Base-by-base conservation (phyloP, 2,113 vertebrate species). In the Plotosus lineatus region DNA sequence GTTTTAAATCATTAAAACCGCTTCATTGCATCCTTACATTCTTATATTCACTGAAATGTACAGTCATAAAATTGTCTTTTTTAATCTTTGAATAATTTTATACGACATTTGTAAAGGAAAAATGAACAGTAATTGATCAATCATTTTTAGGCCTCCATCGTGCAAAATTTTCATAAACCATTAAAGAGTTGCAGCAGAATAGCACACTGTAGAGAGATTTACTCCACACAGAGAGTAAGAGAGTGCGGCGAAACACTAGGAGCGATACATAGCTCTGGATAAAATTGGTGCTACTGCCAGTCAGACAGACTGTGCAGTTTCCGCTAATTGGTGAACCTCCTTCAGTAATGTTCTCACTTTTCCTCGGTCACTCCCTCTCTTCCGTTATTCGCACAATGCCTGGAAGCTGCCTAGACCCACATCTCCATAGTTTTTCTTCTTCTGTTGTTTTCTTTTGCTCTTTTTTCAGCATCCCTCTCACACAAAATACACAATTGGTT, bases 311-410 rank as follows among this genome's bases (percentile, higher is more conserved):
- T 89, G 88, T 84, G 90, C 89, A 87, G 88, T 90, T 93, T 92
- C 92, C 92, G 86, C 44, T 89, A 89, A 92, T 92, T 93, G 88
- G 88, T 88, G 75, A 89, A 89, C 89, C 89, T 87, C 74, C 88
- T 91, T 93, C 89, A 89, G 90, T 92, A 91, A 93, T 92, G 91
- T 90, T 93, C 90, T 92, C 91, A 92, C 92, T 93, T 92, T 93
- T 93, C 89, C 92, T 92, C 83, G 87, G 84, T 83, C 90, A 10
- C 83, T 90, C 88, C 81, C 80, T 82, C 83, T 85, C 89, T 90
- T 89, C 92, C 90, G 93, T 89, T 89, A 71, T 65, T 91, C 88
- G 90, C 73, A 96, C 95, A 95, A 94, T 93, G 86, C 93, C 93
- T 91, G 90, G 93, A 92, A 90, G 90, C 90, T 76, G 90, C 91